phyloP scores from a whole-genome alignment of 2,888 invertebrate species.

The Phaonia tiefii region DNA sequence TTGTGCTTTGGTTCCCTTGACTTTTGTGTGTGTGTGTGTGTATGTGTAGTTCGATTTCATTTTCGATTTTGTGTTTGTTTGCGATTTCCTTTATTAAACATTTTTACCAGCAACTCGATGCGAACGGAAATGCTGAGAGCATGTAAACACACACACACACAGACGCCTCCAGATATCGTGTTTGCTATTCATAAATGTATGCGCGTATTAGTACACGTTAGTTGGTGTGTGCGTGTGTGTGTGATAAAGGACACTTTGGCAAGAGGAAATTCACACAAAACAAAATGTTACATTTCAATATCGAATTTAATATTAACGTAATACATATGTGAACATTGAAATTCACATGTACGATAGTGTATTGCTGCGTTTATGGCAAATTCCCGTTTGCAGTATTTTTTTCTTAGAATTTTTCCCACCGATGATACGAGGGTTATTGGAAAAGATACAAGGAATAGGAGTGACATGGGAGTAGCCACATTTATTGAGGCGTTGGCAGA shows the following conservation, averaged over 20 bases:
- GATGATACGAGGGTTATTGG: not conserved
- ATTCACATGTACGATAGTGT: not conserved
- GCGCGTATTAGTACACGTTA: no score
- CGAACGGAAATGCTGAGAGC: conserved; percentile 34
- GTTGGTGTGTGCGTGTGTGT: not conserved
- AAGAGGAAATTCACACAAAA: not conserved
- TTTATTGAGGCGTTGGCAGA: no score
- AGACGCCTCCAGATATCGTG: not conserved
- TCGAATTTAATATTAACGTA: conserved; percentile 27
- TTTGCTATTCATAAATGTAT: not conserved
- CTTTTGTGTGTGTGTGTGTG: conserved; percentile 13
- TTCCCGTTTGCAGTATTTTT: not conserved
- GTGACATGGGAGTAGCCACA: no score
- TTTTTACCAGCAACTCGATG: conserved; percentile 30
- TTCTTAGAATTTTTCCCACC: no score
- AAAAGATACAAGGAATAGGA: no score
- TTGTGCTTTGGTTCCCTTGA: conserved; percentile 14
- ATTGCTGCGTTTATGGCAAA: conserved; percentile 5
- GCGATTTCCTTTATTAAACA: conserved; percentile 62
- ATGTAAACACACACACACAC: not conserved
- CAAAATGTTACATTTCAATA: conserved; percentile 29
- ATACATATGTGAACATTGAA: not conserved
- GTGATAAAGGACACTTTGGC: conserved; percentile 13
- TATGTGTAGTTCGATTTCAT: conserved; percentile 20
- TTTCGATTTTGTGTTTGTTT: not conserved